These are phyloP conservation scores for Anticlea derivata DNA, from an alignment of 2,888 invertebrate genomes.

Conservation along the genomic window DNA sequence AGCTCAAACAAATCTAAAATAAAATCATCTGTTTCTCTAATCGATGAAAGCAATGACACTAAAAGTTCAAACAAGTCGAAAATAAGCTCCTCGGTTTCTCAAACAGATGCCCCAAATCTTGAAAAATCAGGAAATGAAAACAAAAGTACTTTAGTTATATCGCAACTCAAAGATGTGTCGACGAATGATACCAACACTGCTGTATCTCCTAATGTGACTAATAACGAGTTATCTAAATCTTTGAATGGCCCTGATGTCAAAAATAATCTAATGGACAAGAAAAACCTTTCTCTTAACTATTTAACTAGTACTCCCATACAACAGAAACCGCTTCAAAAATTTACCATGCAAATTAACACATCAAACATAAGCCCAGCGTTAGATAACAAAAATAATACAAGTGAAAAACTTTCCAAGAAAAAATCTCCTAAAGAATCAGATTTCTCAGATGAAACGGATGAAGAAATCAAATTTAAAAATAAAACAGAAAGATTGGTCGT, in stretches of 20 bases:
- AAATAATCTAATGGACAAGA: constrained; percentile 47
- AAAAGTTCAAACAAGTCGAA: constrained; percentile 43
- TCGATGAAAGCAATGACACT: constrained; percentile 26
- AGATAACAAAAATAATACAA: constrained; percentile 35
- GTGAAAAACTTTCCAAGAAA: constrained; percentile 26
- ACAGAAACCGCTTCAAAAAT: constrained; percentile 55
- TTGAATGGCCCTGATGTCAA: constrained; percentile 43
- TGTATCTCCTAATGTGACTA: constrained; percentile 46
- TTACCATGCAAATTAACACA: constrained; percentile 57
- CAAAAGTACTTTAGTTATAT: constrained; percentile 64
- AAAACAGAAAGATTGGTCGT: constrained; percentile 13
- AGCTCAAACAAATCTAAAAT: constrained; percentile 30
- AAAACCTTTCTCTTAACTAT: constrained; percentile 53
- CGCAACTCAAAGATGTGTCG: constrained; percentile 64
- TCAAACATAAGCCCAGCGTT: constrained; percentile 54
- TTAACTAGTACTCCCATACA: constrained; percentile 71
- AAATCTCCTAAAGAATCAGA: constrained; percentile 4
- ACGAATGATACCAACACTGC: constrained; percentile 45
- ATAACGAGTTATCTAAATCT: constrained; percentile 52
- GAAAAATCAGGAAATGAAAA: constrained; percentile 53
- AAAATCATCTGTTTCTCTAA: constrained; percentile 29
- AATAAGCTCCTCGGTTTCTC: constrained; percentile 42
- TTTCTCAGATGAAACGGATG: constrained; percentile 29
- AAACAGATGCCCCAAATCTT: constrained; percentile 41
- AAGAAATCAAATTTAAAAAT: constrained; percentile 31